Conservation (phyloP, 2,797 vertebrate species). For the Emys orbicularis region DNA sequence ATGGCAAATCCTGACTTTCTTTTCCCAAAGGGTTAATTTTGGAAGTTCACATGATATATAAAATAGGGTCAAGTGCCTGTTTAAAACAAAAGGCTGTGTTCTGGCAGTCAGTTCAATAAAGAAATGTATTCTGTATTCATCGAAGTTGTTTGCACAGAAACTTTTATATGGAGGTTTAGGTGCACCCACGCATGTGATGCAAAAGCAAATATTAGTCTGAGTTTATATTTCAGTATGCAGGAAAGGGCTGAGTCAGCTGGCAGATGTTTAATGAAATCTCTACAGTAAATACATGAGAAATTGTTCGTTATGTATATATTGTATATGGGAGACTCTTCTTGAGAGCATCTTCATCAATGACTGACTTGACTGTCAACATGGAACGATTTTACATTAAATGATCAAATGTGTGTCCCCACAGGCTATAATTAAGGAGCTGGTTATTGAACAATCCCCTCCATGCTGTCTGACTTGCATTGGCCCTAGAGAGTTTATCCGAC, state of each 20-base stretch:
- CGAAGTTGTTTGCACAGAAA: background rate
- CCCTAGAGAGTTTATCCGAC: background rate
- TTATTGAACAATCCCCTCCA: background rate
- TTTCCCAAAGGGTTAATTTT: slow-evolving; percentile 42
- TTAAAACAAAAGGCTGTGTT: background rate
- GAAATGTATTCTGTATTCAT: background rate
- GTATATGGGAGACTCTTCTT: background rate
- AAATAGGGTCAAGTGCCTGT: background rate
- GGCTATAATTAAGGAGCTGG: background rate
- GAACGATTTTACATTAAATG: background rate
- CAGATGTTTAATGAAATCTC: background rate
- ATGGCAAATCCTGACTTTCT: background rate
- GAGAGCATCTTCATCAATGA: background rate
- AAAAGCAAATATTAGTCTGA: background rate
- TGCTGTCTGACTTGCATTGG: background rate
- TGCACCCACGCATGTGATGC: background rate
- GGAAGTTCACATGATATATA: background rate
- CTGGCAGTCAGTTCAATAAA: background rate
- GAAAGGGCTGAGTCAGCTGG: background rate
- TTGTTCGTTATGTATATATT: background rate
- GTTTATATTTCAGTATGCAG: background rate
- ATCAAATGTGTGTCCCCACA: background rate
- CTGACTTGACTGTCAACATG: background rate
- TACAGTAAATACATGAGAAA: background rate
- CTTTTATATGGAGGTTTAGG: background rate